Evolutionary conservation across 1,140 invertebrate genomes (phyloP), one percentile per base, ranked within the genome.

Genomic region (Aporrectodea caliginosa): DNA sequence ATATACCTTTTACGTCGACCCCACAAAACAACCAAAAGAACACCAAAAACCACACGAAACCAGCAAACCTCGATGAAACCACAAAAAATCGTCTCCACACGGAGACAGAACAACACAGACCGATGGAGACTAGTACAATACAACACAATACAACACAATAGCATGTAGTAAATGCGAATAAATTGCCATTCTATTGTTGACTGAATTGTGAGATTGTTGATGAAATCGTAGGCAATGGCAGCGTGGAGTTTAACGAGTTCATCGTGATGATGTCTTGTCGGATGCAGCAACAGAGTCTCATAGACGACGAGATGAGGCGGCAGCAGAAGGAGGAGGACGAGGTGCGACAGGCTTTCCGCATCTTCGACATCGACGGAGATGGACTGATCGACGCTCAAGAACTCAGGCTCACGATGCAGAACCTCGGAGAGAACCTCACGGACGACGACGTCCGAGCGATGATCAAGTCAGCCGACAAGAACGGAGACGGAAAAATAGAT

Each of bases 141-240:
- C n/a, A n/a, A n/a, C n/a, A n/a, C n/a, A n/a, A n/a, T n/a, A n/a
- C n/a, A n/a, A n/a, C n/a, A n/a, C n/a, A n/a, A n/a, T n/a, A n/a
- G n/a, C n/a, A n/a, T n/a, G n/a, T n/a, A n/a, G n/a, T n/a, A n/a
- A n/a, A n/a, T n/a, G n/a, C n/a, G n/a, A n/a, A n/a, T n/a, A n/a
- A n/a, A n/a, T n/a, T n/a, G n/a, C n/a, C n/a, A n/a, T n/a, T n/a
- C n/a, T n/a, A n/a, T n/a, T n/a, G n/a, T n/a, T n/a, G n/a, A n/a
- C n/a, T n/a, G n/a, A n/a, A n/a, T n/a, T n/a, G n/a, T n/a, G n/a
- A n/a, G n/a, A n/a, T n/a, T n/a, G n/a, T n/a, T n/a, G n/a, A n/a
- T n/a, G n/a, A n/a, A n/a, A n/a, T n/a, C n/a, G n/a, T n/a, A 98
- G 96, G 95, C 84, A 98, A 98, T 90, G 96, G 96, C 83, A 98